Evolutionary conservation across 2,888 invertebrate genomes (phyloP), one percentile per base, ranked within the genome.

Genomic region (Rugalucina vietnamica): DNA sequence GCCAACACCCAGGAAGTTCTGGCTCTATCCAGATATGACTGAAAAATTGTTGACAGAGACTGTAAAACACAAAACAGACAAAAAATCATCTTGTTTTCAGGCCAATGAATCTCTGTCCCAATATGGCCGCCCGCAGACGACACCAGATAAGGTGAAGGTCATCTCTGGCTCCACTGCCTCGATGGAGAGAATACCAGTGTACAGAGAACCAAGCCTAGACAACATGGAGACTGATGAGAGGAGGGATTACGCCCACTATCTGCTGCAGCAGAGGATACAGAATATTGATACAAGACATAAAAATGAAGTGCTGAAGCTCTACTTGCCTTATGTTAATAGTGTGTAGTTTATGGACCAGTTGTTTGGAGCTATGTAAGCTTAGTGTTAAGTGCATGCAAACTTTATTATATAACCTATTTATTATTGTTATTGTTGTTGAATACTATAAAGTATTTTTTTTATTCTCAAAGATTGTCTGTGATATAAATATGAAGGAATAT

Each of bases 231-330:
- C 91, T 18, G 93, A 91, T 60, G 91, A 93, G 83, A 75, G 92
- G n/a, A 79, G 93, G 71, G 93, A 93, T 78, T 92, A 94, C 73
- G 93, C 93, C 14, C 91, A 93, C 75, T 93, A 86, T 76, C 81
- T 94, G 0, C 87, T 92, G 24, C 90, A 92, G n/a, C 91, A 93
- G 76, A 87, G 93, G 60, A 72, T 93, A 0, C 84, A 89, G 18
- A 91, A 91, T 73, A 91, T 94, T 57, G 89, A 85, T 18, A 75
- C 87, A 0, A 88, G 92, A 70, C 91, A 91, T 54, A 90, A 88
- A 50, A 89, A 91, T 76, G 90, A 91, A 37, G 85, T 91, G 29
- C 86, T 92, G 81, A 93, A 92, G 77, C 76, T 93, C 24, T 94
- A 93, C 72, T 79, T 93, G 36, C 94, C 94, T 0, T 93, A 93